Conservation (phyloP, 2,797 vertebrate species). For the Margarornis squamiger region DNA sequence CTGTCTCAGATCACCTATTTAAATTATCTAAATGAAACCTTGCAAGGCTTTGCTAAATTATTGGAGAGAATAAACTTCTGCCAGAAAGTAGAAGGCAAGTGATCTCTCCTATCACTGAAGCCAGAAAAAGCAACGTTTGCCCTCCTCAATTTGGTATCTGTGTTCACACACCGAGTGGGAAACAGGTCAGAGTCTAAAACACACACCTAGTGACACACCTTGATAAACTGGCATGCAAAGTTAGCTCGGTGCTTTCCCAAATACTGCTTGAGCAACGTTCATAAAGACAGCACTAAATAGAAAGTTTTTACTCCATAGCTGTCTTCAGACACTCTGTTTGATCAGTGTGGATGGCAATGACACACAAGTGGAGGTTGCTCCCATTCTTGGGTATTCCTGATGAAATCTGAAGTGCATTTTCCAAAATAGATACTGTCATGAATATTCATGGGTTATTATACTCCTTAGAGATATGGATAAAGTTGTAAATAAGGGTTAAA, state of each 20-base stretch:
- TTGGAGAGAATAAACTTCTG: not conserved
- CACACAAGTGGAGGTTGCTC: not conserved
- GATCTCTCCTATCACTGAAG: not conserved
- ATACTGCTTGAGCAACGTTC: not conserved
- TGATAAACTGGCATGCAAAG: not conserved
- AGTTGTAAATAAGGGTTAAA: not conserved
- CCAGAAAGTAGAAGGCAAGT: not conserved
- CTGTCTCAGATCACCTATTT: not conserved
- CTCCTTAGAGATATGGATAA: not conserved
- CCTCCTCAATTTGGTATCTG: not conserved
- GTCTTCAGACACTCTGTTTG: not conserved
- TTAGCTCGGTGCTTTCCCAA: not conserved
- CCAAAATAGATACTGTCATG: not conserved
- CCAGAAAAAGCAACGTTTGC: not conserved
- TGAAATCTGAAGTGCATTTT: not conserved
- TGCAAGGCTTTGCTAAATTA: not conserved
- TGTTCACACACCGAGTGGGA: not conserved
- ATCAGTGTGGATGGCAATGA: rapidly evolving
- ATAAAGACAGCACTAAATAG: not conserved
- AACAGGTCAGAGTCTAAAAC: not conserved
- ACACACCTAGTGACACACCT: not conserved
- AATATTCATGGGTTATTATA: not conserved
- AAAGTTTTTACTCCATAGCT: not conserved
- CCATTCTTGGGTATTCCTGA: not conserved
- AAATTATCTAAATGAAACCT: not conserved